These are phyloP conservation scores for Monopterus albus DNA, from an alignment of 2,113 vertebrate species.

Conservation along the genomic window DNA sequence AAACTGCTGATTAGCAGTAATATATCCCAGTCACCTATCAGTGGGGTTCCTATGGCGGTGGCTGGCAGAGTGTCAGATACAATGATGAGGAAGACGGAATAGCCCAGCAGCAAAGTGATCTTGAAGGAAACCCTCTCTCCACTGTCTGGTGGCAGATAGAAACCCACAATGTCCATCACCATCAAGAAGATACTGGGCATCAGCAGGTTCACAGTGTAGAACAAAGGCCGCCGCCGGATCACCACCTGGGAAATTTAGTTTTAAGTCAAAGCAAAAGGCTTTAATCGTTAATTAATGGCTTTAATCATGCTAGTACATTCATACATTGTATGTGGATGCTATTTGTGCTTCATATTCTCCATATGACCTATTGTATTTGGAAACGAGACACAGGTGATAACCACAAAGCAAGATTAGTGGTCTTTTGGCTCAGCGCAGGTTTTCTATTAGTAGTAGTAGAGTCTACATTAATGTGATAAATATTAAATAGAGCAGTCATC, in stretches of 20 bases:
- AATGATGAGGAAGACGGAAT: constrained; percentile 98
- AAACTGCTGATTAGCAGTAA: not conserved
- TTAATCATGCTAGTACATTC: too few relatives aligned
- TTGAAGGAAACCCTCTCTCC: constrained; percentile 98
- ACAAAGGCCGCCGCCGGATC: constrained; percentile 93
- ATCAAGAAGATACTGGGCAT: constrained; percentile 97
- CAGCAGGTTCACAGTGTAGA: constrained; percentile 93
- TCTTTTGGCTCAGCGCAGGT: too few relatives aligned
- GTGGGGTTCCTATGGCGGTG: constrained; percentile 92
- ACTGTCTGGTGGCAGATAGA: constrained; percentile 96
- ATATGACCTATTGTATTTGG: too few relatives aligned
- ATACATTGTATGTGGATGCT: too few relatives aligned
- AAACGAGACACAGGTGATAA: too few relatives aligned
- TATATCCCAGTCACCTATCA: constrained; percentile 86
- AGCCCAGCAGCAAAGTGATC: constrained; percentile 96
- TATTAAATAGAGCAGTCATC: too few relatives aligned
- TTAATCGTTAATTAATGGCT: too few relatives aligned
- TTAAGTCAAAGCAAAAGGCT: not conserved
- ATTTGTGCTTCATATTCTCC: too few relatives aligned
- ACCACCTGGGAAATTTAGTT: constrained; percentile 84
- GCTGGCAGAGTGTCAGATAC: constrained; percentile 95
- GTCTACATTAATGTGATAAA: too few relatives aligned
- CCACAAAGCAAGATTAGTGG: too few relatives aligned
- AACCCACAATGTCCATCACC: constrained; percentile 96
- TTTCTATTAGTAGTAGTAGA: too few relatives aligned